phyloP scores from a whole-genome alignment of 2,113 vertebrate genomes.

The Lampris megalopsis region DNA sequence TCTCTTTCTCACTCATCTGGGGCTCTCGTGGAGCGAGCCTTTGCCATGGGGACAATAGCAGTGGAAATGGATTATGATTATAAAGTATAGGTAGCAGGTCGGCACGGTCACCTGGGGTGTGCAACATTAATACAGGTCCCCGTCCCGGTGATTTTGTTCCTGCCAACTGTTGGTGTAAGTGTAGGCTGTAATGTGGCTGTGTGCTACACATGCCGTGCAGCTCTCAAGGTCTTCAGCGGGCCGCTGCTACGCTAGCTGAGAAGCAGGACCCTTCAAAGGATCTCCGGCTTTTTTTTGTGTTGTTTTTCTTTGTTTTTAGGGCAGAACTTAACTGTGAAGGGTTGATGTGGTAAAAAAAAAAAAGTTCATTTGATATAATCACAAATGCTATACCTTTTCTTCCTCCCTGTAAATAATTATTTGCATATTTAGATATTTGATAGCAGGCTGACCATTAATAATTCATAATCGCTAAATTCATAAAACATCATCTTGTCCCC shows the following conservation, averaged over 20 bases:
- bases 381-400: constrained; percentile 60
- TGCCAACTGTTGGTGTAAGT: constrained; percentile 23
- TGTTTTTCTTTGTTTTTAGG: constrained; percentile 33
- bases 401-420: constrained; percentile 70
- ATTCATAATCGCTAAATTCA: constrained; percentile 82
- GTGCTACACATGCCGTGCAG: not conserved
- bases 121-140: constrained; percentile 53
- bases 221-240: constrained; percentile 34
- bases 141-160: constrained; percentile 32
- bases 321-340: constrained; percentile 66
- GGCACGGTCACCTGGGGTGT: constrained; percentile 39
- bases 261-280: constrained; percentile 41
- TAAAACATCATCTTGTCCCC: constrained; percentile 81
- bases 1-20: constrained; percentile 67
- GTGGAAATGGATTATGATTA: constrained; percentile 80
- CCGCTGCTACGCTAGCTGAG: constrained; percentile 20
- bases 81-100: constrained; percentile 67
- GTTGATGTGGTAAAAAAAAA: constrained; percentile 72
- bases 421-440: constrained; percentile 75
- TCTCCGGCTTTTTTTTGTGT: constrained; percentile 42
- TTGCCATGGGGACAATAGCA: constrained; percentile 72
- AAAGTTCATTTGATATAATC: constrained; percentile 70
- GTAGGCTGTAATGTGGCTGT: not conserved
- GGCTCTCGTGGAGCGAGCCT: constrained; percentile 62
- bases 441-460: constrained; percentile 77